Evolutionary conservation across 2,888 invertebrate species (phyloP), one percentile per base, ranked within the genome.

Genomic region (Drosophila sordidula): DNA sequence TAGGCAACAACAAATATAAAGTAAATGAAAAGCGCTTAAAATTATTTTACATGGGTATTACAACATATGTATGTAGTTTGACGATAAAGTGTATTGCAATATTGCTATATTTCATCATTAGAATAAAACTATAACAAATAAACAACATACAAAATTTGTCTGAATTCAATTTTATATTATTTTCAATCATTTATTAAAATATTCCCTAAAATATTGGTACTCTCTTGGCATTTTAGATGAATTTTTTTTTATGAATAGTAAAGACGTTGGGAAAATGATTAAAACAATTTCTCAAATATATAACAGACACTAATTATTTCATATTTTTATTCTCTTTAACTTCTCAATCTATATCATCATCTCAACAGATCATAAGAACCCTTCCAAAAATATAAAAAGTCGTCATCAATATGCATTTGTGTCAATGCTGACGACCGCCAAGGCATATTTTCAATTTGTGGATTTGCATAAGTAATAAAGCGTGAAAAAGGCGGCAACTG

Each of bases 321-420:
- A 39, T 16, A 39, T 9, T 16, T 4, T 4, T 16, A 39, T 16
- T 8, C 16, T 4, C 16, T 39, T 39, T 16, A 39, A 39, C 9
- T 9, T 16, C 9, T 4, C 9, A 16, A n/a, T 38, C 3, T 8
- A 6, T 38, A n/a, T 14, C 6, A 14, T 14, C 6, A 3, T n/a
- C 12, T 6, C 6, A 38, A 38, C 12, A 14, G 2, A 6, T 6
- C 14, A 14, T n/a, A 38, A 39, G 4, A 39, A 9, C 16, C 9
- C 6, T 9, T 39, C 9, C 16, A 14, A 39, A 39, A 4, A 9
- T 9, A 9, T 16, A n/a, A 9, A 9, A 16, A 16, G 39, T n/a
- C 6, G 12, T 12, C n/a, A 44, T 44, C 44, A 44, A 44, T n/a
- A 8, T 9, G n/a, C 44, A 44, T 25, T 44, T 44, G 25, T 25